phyloP scores from a whole-genome alignment of 2,113 vertebrate species.

The Ancistrus triradiatus region DNA sequence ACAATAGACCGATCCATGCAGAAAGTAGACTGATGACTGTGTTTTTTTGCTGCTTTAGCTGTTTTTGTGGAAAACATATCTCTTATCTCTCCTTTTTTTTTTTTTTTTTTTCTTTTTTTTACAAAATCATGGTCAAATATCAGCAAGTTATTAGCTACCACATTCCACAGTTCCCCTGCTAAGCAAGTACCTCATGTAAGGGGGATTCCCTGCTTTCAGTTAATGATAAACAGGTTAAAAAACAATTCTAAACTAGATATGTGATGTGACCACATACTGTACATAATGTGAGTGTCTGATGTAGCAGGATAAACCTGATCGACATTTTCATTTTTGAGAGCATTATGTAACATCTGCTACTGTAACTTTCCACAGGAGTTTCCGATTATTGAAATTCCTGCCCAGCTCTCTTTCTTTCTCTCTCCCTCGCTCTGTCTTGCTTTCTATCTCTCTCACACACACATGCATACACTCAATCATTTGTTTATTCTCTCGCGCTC shows the following conservation, averaged over 20 bases:
- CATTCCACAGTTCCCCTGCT: too few relatives aligned
- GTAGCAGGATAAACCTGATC: not conserved
- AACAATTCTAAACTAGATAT: too few relatives aligned
- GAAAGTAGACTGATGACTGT: too few relatives aligned
- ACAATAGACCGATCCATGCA: too few relatives aligned
- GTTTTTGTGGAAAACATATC: too few relatives aligned
- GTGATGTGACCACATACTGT: not conserved
- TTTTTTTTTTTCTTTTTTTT: too few relatives aligned
- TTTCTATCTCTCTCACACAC: not conserved
- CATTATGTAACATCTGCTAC: conserved; percentile 7
- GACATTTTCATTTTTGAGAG: conserved; percentile 28
- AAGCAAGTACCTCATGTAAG: not conserved
- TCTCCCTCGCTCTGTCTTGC: not conserved
- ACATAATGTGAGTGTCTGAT: not conserved
- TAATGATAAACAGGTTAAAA: too few relatives aligned
- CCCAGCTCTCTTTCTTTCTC: not conserved
- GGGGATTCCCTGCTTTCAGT: not conserved
- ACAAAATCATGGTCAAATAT: too few relatives aligned
- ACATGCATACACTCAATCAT: too few relatives aligned
- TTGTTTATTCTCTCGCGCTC: not conserved
- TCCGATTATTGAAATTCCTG: not conserved
- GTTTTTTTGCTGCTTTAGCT: too few relatives aligned
- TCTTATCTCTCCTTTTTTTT: too few relatives aligned
- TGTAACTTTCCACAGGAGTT: conserved; percentile 18
- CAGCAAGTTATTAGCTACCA: too few relatives aligned